Percentiles rank a stretch among this genome's conserved stretches.
phyloP scores from a whole-genome alignment of 2,113 vertebrate genomes.

The Carettochelys insculpta region DNA sequence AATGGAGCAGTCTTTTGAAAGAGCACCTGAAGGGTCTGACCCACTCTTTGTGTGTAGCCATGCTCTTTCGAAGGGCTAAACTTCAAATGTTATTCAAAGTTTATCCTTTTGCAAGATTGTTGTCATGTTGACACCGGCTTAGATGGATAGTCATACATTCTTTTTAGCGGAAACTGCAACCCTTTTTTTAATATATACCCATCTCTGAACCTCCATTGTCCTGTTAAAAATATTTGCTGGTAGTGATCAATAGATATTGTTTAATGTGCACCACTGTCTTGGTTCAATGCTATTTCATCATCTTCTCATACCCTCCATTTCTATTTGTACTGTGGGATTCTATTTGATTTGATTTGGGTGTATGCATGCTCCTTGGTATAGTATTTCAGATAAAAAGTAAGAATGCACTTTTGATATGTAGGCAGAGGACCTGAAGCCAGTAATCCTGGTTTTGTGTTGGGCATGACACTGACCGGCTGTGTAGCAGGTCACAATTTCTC shows the following conservation, averaged over 20 bases:
- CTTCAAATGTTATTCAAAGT: too few species aligned
- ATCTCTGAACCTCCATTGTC: neutral
- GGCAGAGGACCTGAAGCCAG: neutral
- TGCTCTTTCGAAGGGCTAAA: too few species aligned
- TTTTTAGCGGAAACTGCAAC: neutral
- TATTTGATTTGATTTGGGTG: neutral
- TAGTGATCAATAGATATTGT: neutral
- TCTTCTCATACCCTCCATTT: neutral
- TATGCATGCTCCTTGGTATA: neutral
- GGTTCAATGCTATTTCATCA: neutral
- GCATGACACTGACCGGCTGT: neutral
- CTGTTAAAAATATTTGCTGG: neutral
- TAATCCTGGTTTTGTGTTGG: fast-evolving
- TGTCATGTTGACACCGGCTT: too few species aligned
- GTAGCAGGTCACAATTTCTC: neutral
- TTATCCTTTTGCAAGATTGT: too few species aligned
- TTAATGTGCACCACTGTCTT: neutral
- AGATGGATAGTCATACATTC: neutral
- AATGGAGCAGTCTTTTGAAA: too few species aligned
- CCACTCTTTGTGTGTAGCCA: too few species aligned
- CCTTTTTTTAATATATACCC: neutral
- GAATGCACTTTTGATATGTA: neutral
- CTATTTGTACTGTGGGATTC: neutral
- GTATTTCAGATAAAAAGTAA: neutral
- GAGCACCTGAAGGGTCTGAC: too few species aligned